Conservation (phyloP, 1,140 invertebrate species). For the Bombus difficillimus region DNA sequence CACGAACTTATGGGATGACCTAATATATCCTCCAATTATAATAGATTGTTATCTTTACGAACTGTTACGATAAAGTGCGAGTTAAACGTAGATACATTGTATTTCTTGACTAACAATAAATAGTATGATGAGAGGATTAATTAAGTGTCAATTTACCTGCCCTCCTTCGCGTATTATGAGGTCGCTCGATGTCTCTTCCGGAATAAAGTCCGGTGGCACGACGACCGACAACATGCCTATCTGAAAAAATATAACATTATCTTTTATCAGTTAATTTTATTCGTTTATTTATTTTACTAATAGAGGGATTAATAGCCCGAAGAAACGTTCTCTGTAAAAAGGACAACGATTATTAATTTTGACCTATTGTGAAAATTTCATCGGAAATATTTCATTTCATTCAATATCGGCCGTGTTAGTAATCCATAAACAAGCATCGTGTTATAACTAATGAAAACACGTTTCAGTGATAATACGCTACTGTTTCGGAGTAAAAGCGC, state of each 20-base stretch:
- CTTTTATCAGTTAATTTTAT: neutral
- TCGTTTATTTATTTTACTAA: neutral
- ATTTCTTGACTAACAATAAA: too few relatives aligned
- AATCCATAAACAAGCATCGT: neutral
- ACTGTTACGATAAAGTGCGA: too few relatives aligned
- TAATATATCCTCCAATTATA: neutral
- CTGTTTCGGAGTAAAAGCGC: neutral
- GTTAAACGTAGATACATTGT: too few relatives aligned
- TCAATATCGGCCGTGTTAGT: neutral
- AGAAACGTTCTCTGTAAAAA: neutral
- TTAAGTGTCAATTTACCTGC: conserved; percentile 63
- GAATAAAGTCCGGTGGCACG: conserved; percentile 92
- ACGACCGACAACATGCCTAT: conserved; percentile 92
- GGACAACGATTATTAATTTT: neutral
- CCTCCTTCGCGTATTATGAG: conserved; percentile 91
- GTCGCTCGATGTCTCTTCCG: conserved; percentile 91
- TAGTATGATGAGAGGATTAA: neutral
- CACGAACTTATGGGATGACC: too few relatives aligned
- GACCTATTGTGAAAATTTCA: neutral
- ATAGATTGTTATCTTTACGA: too few relatives aligned
- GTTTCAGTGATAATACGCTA: neutral
- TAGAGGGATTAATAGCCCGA: neutral
- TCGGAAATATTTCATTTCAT: neutral
- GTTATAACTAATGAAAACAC: neutral
- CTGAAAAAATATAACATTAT: conserved; percentile 80